Evolutionary conservation across 2,888 invertebrate genomes (phyloP).

Genomic region (Sialis lutaria): DNA sequence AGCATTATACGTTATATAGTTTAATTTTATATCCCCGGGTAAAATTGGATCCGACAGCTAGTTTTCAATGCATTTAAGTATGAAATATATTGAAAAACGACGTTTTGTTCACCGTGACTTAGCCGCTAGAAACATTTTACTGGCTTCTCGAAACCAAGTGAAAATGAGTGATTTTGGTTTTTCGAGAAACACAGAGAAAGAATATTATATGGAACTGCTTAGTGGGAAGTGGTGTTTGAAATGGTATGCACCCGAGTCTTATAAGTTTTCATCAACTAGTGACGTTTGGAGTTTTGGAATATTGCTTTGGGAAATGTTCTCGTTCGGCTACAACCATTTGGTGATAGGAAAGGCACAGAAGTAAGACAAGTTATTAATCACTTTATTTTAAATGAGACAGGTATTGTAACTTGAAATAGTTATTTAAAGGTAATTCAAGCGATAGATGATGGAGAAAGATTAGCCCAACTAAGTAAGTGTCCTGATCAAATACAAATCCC

Average conservation of each 20-base stretch:
- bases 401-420: too few species aligned
- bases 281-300: conserved; percentile 95
- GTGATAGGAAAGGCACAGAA: conserved; percentile 72
- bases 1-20: too few species aligned
- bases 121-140: conserved; percentile 78
- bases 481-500: too few species aligned
- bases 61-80: too few species aligned
- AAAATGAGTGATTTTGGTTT: conserved; percentile 94
- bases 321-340: conserved; percentile 81
- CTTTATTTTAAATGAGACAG: too few species aligned
- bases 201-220: conserved; percentile 46
- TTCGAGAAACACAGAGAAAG: conserved; percentile 67
- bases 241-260: conserved; percentile 84
- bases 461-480: conserved; percentile 57
- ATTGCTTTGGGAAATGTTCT: conserved; percentile 93
- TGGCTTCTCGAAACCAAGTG: conserved; percentile 64
- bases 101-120: conserved; percentile 84
- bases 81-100: too few species aligned
- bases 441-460: too few species aligned
- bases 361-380: conserved; percentile 70
- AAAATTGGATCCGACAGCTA: too few species aligned
- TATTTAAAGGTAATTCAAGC: too few species aligned
- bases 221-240: conserved; percentile 34
- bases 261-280: conserved; percentile 84
- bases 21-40: too few species aligned